Percentiles rank a stretch among this genome's conserved stretches.
Evolutionary conservation across 2,797 vertebrate species (phyloP).

Genomic region (Sebastes minor): DNA sequence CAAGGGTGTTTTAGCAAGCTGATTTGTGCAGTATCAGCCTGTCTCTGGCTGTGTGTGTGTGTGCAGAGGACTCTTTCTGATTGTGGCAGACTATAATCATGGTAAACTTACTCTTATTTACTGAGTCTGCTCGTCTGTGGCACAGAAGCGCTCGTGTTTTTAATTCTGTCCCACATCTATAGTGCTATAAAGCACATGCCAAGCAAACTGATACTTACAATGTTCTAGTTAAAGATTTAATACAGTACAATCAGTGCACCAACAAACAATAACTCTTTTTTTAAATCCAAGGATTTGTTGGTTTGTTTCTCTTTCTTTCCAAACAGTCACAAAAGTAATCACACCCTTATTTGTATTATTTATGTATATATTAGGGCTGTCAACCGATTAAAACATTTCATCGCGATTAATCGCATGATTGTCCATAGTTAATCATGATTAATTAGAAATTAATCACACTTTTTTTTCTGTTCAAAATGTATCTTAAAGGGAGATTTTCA

Average conservation of each 20-base stretch:
- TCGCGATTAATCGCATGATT: too few species aligned
- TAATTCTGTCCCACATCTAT: background rate
- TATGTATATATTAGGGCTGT: too few species aligned
- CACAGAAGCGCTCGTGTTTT: background rate
- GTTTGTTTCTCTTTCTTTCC: background rate
- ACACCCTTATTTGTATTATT: background rate
- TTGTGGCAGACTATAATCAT: constrained; percentile 48
- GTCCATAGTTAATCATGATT: too few species aligned
- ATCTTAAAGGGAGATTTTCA: too few species aligned
- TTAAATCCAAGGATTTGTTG: background rate
- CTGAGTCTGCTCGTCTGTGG: background rate
- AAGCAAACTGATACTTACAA: background rate
- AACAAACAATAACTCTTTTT: background rate
- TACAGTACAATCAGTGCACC: background rate
- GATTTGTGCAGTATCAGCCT: constrained; percentile 73
- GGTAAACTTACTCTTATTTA: constrained; percentile 45
- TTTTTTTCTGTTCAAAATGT: too few species aligned
- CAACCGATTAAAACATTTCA: too few species aligned
- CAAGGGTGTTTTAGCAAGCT: constrained; percentile 79
- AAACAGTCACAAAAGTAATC: background rate
- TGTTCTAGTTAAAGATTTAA: background rate
- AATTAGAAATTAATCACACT: too few species aligned
- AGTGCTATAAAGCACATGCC: background rate
- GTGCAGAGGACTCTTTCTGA: constrained; percentile 12
- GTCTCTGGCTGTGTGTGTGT: constrained; percentile 10